Percentiles rank a stretch among this genome's conserved stretches.
Evolutionary conservation across 2,113 vertebrate genomes (phyloP).

Genomic region (Oreochromis niloticus): DNA sequence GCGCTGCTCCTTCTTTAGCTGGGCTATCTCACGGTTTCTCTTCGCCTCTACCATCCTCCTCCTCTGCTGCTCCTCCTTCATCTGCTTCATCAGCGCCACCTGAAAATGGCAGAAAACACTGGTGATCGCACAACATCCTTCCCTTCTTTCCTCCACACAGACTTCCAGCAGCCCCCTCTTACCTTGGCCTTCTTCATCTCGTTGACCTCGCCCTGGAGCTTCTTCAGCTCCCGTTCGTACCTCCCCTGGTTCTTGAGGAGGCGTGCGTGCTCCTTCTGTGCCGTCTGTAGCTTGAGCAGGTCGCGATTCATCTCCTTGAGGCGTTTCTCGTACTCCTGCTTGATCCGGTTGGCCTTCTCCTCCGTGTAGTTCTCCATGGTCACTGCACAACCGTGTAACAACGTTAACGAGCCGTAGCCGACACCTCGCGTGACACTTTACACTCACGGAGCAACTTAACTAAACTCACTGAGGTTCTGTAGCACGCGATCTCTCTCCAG

Average conservation of each 20-base stretch:
- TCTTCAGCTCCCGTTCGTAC: slow-evolving; percentile 91
- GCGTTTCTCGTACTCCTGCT: slow-evolving; percentile 91
- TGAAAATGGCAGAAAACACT: slow-evolving; percentile 22
- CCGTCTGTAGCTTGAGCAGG: slow-evolving; percentile 88
- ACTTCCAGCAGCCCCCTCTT: not conserved
- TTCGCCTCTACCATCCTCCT: slow-evolving; percentile 88
- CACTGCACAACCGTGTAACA: slow-evolving; percentile 44
- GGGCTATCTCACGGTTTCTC: slow-evolving; percentile 90
- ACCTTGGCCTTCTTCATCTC: slow-evolving; percentile 99
- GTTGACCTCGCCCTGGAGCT: slow-evolving; percentile 86
- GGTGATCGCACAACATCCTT: not conserved
- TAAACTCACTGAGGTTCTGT: slow-evolving; percentile 88
- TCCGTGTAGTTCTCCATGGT: slow-evolving; percentile 97
- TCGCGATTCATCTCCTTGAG: slow-evolving; percentile 98
- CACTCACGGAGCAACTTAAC: not conserved
- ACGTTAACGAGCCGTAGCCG: not conserved
- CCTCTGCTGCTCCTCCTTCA: slow-evolving; percentile 95
- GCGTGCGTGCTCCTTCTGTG: slow-evolving; percentile 91
- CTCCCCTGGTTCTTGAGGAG: slow-evolving; percentile 94
- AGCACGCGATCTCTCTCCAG: slow-evolving; percentile 92
- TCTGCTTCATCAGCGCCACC: slow-evolving; percentile 97
- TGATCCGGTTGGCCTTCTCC: slow-evolving; percentile 91
- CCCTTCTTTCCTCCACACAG: not conserved
- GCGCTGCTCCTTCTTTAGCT: slow-evolving; percentile 94
- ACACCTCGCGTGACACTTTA: not conserved